Evolutionary conservation across 1,140 invertebrate species (phyloP).

Genomic region (Scaptomyza pallida): DNA sequence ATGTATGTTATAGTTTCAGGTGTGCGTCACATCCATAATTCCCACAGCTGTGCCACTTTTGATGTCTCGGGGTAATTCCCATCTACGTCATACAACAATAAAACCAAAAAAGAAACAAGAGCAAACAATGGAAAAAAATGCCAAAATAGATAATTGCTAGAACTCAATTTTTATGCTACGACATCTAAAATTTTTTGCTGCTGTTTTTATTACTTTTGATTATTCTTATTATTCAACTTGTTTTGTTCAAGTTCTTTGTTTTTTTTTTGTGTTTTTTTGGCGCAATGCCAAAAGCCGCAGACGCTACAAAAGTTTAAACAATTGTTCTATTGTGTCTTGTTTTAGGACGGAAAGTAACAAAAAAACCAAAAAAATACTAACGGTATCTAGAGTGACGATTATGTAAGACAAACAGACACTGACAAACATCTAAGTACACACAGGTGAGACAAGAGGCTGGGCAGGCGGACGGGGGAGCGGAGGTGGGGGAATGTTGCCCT

Average conservation of each 20-base stretch:
- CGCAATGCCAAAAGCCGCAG: conserved; percentile 67
- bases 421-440: conserved; percentile 76
- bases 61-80: conserved; percentile 47
- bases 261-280: conserved; percentile 40
- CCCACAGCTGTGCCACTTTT: conserved; percentile 59
- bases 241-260: conserved; percentile 7
- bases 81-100: conserved; percentile 55
- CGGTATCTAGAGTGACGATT: conserved; percentile 80
- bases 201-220: conserved; percentile 9
- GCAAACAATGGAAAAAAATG: conserved; percentile 1
- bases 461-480: background rate
- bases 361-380: conserved; percentile 47
- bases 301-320: conserved; percentile 73
- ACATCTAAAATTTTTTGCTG: conserved; percentile 31
- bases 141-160: conserved; percentile 29
- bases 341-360: conserved; percentile 65
- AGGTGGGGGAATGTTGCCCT: conserved; percentile 37
- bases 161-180: conserved; percentile 36
- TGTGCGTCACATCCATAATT: conserved; percentile 52
- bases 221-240: conserved; percentile 17
- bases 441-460: background rate
- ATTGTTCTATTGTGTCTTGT: conserved; percentile 78
- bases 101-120: background rate
- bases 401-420: conserved; percentile 74
- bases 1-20: conserved; percentile 12